A percentile compares a stretch with the other conserved stretches of the same genome.
Conservation (phyloP, 2,797 vertebrate species). For the Lithobates sylvaticus region DNA sequence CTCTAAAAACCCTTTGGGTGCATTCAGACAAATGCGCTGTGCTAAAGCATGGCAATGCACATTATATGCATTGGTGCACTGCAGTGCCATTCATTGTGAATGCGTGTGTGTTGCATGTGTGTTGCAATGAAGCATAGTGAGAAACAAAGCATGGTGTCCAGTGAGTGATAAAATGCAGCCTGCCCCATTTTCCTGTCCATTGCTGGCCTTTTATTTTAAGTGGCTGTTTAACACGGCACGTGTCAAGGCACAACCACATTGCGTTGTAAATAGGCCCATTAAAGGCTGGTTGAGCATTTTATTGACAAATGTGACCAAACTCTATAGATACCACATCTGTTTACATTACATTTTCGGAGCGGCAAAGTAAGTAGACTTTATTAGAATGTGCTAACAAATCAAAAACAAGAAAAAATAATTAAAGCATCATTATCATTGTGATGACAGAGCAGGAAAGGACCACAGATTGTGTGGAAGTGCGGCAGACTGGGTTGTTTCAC, state of each 20-base stretch:
- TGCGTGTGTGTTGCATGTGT: too few relatives aligned
- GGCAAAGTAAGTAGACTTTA: not conserved
- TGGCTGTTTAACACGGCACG: too few relatives aligned
- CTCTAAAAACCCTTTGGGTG: too few relatives aligned
- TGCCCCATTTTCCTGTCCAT: too few relatives aligned
- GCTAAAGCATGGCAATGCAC: too few relatives aligned
- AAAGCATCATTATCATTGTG: slow-evolving; percentile 6
- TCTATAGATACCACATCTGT: not conserved
- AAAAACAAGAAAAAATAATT: slow-evolving; percentile 3
- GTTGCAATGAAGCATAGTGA: not conserved
- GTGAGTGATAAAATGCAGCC: too few relatives aligned
- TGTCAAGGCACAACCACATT: too few relatives aligned
- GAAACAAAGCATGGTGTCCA: not conserved
- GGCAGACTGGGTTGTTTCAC: not conserved
- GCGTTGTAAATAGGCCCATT: too few relatives aligned
- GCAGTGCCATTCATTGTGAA: too few relatives aligned
- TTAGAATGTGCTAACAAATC: slow-evolving; percentile 25
- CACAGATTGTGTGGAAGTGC: not conserved
- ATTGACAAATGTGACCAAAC: not conserved
- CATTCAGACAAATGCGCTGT: too few relatives aligned
- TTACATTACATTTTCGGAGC: not conserved
- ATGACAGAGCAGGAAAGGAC: slow-evolving; percentile 26
- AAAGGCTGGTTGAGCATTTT: not conserved
- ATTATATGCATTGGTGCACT: too few relatives aligned
- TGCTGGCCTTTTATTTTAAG: too few relatives aligned